These are phyloP conservation scores for Enteromius radiatus DNA, from an alignment of 2,797 vertebrate species.

Conservation along the genomic window DNA sequence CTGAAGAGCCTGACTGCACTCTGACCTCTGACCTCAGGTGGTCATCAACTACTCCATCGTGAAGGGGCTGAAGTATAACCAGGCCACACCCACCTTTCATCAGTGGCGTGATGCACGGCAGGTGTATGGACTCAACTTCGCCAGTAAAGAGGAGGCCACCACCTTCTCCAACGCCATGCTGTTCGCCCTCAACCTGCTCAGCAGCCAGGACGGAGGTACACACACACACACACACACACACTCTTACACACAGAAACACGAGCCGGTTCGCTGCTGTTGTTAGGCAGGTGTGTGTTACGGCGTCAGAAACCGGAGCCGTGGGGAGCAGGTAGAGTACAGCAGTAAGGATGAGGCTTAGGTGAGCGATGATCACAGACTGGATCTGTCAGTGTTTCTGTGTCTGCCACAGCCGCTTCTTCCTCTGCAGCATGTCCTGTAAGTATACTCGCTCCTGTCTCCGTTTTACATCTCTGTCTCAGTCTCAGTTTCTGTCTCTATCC, in stretches of 20 bases:
- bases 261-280: not conserved
- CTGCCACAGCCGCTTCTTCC: slow-evolving; percentile 88
- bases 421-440: slow-evolving; percentile 97
- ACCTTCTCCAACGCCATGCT: slow-evolving; percentile 98
- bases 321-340: slow-evolving; percentile 56
- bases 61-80: slow-evolving; percentile 98
- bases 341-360: slow-evolving; percentile 62
- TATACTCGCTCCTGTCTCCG: slow-evolving; percentile 63
- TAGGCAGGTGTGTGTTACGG: slow-evolving; percentile 33
- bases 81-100: slow-evolving; percentile 97
- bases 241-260: not conserved
- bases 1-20: not conserved
- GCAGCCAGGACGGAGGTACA: slow-evolving; percentile 89
- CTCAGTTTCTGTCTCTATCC: too few species aligned
- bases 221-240: not conserved
- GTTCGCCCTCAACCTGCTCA: slow-evolving; percentile 94
- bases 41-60: slow-evolving; percentile 99
- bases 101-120: slow-evolving; percentile 97
- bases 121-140: slow-evolving; percentile 97
- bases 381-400: slow-evolving; percentile 94
- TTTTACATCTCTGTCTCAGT: not conserved
- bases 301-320: slow-evolving; percentile 58
- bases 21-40: slow-evolving; percentile 78
- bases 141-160: slow-evolving; percentile 97
- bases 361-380: slow-evolving; percentile 91